Conservation (phyloP, 2,797 vertebrate species). For the Cetoscarus ocellatus region DNA sequence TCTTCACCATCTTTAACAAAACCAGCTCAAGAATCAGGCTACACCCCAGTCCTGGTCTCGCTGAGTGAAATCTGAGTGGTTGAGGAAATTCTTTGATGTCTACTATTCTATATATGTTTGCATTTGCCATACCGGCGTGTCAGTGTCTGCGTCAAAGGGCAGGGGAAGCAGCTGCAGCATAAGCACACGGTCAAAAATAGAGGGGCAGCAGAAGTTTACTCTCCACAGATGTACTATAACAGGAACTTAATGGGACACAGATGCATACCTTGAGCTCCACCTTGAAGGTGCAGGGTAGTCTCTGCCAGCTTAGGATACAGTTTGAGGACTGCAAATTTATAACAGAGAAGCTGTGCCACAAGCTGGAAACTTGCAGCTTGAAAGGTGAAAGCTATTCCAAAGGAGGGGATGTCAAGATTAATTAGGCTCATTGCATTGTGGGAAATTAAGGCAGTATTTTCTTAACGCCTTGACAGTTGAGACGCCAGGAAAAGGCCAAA, state of each 20-base stretch:
- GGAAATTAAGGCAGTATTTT: not conserved
- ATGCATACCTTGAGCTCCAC: constrained; percentile 6
- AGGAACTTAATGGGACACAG: constrained; percentile 23
- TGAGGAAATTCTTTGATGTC: constrained; percentile 34
- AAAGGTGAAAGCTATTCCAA: too few species aligned
- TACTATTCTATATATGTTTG: constrained; percentile 23
- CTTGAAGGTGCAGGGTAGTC: not conserved
- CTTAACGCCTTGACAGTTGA: not conserved
- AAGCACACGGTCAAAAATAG: constrained; percentile 52
- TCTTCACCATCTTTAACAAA: constrained; percentile 1
- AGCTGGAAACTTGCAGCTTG: too few species aligned
- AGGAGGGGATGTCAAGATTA: too few species aligned
- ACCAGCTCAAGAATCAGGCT: not conserved
- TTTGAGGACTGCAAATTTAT: too few species aligned
- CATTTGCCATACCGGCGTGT: constrained; percentile 44
- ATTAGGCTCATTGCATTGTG: not conserved
- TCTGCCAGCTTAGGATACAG: not conserved
- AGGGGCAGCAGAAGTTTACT: not conserved
- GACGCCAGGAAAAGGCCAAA: too few species aligned
- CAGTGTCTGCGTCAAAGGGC: constrained; percentile 29
- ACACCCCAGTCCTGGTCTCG: not conserved
- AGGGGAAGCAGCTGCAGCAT: constrained; percentile 51
- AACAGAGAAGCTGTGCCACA: too few species aligned
- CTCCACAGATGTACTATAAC: constrained; percentile 6
- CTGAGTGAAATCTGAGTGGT: constrained; percentile 21